Evolutionary conservation across 1,140 invertebrate genomes (phyloP).

Genomic region (Trichonephila inaurata): DNA sequence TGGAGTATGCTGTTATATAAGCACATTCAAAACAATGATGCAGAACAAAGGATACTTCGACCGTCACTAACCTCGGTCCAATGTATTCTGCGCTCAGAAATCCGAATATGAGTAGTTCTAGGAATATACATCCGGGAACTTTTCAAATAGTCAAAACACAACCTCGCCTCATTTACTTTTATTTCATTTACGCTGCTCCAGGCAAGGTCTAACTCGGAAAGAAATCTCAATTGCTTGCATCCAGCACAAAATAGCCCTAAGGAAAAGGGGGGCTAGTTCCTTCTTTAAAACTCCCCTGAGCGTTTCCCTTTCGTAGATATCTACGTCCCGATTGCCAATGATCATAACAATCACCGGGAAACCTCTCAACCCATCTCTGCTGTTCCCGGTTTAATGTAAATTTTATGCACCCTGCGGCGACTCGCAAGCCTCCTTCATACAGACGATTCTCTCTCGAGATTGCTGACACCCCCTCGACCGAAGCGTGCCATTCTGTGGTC

Average conservation of each 20-base stretch:
- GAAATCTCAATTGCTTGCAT: neutral
- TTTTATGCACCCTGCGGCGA: conserved; percentile 39
- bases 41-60: too few species aligned
- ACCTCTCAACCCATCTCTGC: neutral
- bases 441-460: too few species aligned
- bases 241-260: neutral
- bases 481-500: too few species aligned
- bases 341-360: conserved; percentile 40
- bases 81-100: too few species aligned
- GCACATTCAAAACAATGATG: too few species aligned
- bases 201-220: neutral
- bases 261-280: neutral
- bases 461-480: too few species aligned
- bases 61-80: too few species aligned
- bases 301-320: neutral
- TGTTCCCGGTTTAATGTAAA: conserved; percentile 5
- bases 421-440: neutral
- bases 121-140: neutral
- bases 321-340: conserved; percentile 16
- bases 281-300: neutral
- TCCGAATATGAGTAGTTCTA: neutral
- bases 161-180: neutral
- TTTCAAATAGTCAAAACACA: neutral
- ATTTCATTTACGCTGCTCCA: neutral
- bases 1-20: too few species aligned